Evolutionary conservation across 2,888 invertebrate species (phyloP), one percentile per base, ranked within the genome.

Genomic region (Eupithecia subumbrata): DNA sequence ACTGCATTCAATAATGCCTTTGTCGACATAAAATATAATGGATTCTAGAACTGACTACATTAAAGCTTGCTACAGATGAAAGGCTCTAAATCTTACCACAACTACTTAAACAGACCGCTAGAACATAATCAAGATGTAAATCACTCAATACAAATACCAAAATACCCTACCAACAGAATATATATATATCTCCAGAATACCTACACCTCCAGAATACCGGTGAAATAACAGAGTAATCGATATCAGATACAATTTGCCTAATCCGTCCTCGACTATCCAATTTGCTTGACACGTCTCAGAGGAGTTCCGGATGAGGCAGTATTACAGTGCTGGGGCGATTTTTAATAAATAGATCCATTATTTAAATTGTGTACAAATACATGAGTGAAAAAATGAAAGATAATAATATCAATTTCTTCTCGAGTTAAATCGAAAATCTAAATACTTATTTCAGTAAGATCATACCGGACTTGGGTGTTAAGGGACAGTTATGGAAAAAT

Each of bases 231-330:
- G 60, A 22, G 60, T 71, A 73, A 76, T 73, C 76, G 69, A 74
- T 78, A 74, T 76, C 71, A 45, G 69, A 70, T 78, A 83, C 82
- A 82, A 81, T 79, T 80, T 75, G 74, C 73, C 76, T 85, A 82
- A 84, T 85, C 81, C 80, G 83, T 78, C 84, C 82, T 86, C 84
- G 85, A 87, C 86, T 84, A 86, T 83, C 84, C 86, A 88, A 88
- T 88, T 86, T 83, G 81, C 75, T 82, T 82, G 84, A 85, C 86
- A 84, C 79, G 82, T 78, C 86, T 82, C 83, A 60, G 68, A 76
- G 84, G 87, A 81, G 56, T 11, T 11, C 25, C 14, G 22, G 52
- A 22, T 22, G 56, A 56, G 12, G 56, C 56, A 1, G 22, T 56
- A 56, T 56, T 60, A 60, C 25, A 25, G 1, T 25, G 25, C 12